Evolutionary conservation across 1,140 invertebrate genomes (phyloP).

Genomic region (Dendroctonus ponderosae): DNA sequence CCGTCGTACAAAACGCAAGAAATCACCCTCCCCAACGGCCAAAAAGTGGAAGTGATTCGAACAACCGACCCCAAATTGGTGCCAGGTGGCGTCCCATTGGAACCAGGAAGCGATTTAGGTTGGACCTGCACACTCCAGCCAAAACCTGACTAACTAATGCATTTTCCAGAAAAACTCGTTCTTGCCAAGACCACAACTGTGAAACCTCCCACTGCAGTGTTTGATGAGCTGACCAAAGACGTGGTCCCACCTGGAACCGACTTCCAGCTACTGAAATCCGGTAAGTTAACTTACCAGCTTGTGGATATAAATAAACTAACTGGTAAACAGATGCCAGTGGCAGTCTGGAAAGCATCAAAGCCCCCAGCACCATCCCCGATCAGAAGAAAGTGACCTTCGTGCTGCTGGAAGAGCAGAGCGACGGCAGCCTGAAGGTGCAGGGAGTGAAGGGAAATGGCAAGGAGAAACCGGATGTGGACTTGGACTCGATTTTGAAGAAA

Average conservation of each 20-base stretch:
- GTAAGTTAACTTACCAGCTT: slow-evolving; percentile 7
- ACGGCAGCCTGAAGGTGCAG: slow-evolving; percentile 79
- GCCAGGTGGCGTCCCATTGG: slow-evolving; percentile 44
- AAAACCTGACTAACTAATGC: slow-evolving; percentile 1
- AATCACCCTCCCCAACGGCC: slow-evolving; percentile 68
- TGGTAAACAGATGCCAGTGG: slow-evolving; percentile 57
- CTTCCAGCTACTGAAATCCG: slow-evolving; percentile 73
- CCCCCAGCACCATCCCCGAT: slow-evolving; percentile 60
- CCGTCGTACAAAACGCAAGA: slow-evolving; percentile 50
- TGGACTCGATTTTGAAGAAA: slow-evolving; percentile 76
- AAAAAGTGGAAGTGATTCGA: slow-evolving; percentile 69
- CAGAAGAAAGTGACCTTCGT: slow-evolving; percentile 84
- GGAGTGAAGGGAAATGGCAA: slow-evolving; percentile 68
- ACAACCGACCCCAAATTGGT: slow-evolving; percentile 64
- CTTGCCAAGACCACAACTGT: slow-evolving; percentile 53
- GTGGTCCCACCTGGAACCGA: slow-evolving; percentile 73
- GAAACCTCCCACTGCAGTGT: slow-evolving; percentile 57
- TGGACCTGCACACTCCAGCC: neutral
- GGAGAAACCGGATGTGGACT: slow-evolving; percentile 69
- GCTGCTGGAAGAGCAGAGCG: slow-evolving; percentile 77
- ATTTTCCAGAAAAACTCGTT: slow-evolving; percentile 38
- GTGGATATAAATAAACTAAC: neutral
- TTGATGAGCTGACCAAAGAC: slow-evolving; percentile 75
- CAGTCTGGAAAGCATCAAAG: slow-evolving; percentile 67
- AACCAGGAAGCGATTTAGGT: slow-evolving; percentile 43